phyloP scores from a whole-genome alignment of 1,140 invertebrate species.

The Mya arenaria region DNA sequence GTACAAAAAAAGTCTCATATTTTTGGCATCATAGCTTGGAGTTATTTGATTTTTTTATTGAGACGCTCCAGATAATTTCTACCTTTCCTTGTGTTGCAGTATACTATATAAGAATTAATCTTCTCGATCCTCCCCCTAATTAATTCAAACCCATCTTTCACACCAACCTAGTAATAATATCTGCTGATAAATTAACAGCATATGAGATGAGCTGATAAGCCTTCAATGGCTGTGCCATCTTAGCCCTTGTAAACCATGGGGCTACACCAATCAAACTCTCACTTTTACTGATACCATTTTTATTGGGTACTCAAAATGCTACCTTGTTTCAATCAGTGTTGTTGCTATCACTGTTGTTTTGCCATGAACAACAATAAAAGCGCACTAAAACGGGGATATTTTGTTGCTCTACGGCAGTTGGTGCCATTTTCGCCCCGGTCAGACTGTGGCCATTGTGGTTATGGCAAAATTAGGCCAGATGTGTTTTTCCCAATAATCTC shows the following conservation, averaged over 20 bases:
- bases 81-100: too few relatives aligned
- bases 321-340: conserved; percentile 45
- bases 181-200: background rate
- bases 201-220: background rate
- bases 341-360: conserved; percentile 39
- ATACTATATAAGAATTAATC: too few relatives aligned
- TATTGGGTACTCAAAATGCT: conserved; percentile 38
- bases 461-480: conserved; percentile 22
- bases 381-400: conserved; percentile 17
- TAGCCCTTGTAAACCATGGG: background rate
- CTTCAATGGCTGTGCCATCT: background rate
- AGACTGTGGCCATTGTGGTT: too few relatives aligned
- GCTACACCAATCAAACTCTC: conserved; percentile 36
- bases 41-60: too few relatives aligned
- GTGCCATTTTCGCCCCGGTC: too few relatives aligned
- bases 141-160: too few relatives aligned
- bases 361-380: conserved; percentile 44
- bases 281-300: conserved; percentile 42
- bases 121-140: too few relatives aligned
- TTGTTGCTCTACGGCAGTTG: conserved; percentile 23
- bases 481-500: conserved; percentile 27
- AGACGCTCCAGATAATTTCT: too few relatives aligned
- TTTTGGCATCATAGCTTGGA: too few relatives aligned
- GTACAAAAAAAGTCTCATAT: too few relatives aligned
- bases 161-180: background rate